Conservation (phyloP, 2,888 invertebrate species). For the Lumbricus terrestris region DNA sequence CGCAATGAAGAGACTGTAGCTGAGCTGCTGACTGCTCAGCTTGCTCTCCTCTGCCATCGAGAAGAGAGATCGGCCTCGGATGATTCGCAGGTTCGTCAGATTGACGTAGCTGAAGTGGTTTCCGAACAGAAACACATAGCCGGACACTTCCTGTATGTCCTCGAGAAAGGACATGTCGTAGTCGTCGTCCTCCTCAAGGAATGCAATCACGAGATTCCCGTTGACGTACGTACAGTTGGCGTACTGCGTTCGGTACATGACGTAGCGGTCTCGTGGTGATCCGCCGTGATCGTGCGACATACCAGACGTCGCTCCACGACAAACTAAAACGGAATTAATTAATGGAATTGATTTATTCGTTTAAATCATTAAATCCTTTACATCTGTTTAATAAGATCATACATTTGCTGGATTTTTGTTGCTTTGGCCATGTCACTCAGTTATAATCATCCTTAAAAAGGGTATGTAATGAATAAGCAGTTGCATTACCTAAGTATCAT, state of each 20-base stretch:
- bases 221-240: slow-evolving; percentile 97
- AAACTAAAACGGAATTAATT: not conserved
- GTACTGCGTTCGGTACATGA: slow-evolving; percentile 65
- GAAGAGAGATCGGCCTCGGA: slow-evolving; percentile 83
- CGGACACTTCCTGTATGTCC: slow-evolving; percentile 84
- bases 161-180: slow-evolving; percentile 87
- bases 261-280: slow-evolving; percentile 39
- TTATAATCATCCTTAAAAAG: not conserved
- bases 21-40: not conserved
- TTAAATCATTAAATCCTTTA: not conserved
- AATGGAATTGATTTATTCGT: not conserved
- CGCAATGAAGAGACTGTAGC: slow-evolving; percentile 52
- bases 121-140: slow-evolving; percentile 90
- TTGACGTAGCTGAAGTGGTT: slow-evolving; percentile 82
- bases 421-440: not conserved
- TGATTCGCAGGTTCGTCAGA: slow-evolving; percentile 85
- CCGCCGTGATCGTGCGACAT: not conserved
- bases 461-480: not conserved
- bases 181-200: slow-evolving; percentile 65
- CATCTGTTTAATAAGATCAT: not conserved
- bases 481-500: not conserved
- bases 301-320: not conserved
- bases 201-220: slow-evolving; percentile 94
- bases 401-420: not conserved
- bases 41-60: not conserved